phyloP scores from a whole-genome alignment of 2,888 invertebrate genomes.

The Taphrorychus bicolor region DNA sequence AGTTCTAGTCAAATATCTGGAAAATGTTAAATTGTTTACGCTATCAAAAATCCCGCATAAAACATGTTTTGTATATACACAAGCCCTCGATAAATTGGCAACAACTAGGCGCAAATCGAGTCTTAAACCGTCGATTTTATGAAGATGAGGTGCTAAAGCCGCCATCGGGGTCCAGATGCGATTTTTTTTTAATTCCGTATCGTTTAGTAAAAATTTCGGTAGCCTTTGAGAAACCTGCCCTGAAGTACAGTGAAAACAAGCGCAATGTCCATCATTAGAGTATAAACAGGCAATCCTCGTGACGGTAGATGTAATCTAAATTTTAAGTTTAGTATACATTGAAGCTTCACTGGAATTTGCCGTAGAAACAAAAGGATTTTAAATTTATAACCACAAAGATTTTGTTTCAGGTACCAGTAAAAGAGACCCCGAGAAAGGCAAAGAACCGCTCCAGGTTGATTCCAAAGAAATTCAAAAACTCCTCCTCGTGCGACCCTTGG shows the following conservation, averaged over 20 bases:
- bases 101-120: background rate
- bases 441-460: background rate
- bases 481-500: constrained; percentile 12
- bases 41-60: background rate
- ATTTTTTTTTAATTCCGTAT: background rate
- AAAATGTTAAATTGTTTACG: background rate
- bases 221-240: background rate
- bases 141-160: background rate
- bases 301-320: background rate
- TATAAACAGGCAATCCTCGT: background rate
- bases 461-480: background rate
- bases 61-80: background rate
- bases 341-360: background rate
- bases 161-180: background rate
- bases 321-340: background rate
- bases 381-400: background rate
- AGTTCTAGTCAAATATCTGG: background rate
- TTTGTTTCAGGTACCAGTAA: constrained; percentile 26
- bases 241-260: background rate
- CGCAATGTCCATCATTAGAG: background rate
- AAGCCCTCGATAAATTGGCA: background rate
- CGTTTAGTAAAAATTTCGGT: background rate
- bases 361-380: background rate
- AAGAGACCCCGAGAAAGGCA: constrained; percentile 6
- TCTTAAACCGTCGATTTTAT: background rate